Evolutionary conservation across 2,888 invertebrate species (phyloP), one percentile per base, ranked within the genome.

Genomic region (Sceliomorpha sp.): DNA sequence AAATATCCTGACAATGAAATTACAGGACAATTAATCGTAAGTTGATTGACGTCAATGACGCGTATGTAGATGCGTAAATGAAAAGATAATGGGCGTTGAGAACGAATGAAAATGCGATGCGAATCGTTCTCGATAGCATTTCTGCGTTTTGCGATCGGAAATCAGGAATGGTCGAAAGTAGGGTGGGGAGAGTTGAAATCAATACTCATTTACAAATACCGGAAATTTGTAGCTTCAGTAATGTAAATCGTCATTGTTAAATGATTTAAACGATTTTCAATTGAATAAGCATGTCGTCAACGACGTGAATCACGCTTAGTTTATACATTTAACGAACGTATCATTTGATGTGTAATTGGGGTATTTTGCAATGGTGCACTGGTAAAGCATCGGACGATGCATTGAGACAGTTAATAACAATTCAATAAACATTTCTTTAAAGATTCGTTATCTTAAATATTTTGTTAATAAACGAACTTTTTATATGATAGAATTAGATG

Each of bases 201-300:
- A 44, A 60, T 60, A 60, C 31, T 20, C 50, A 51, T 60, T 50
- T 60, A 60, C 51, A 51, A 44, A 44, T 14, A 9, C 44, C 31
- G 64, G 58, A 70, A 74, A 74, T 74, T 70, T 66, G 70, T 66
- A 70, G 31, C 36, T 31, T 15, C 31, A 36, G 39, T 37, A 36
- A 44, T 32, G 50, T 42, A 36, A 67, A 69, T 60, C 59, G 56
- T 73, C 69, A 66, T 68, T 67, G 51, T 45, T 70, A 64, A 75
- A 76, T 73, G 70, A 74, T 75, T 74, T 66, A 72, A 68, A 29
- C 39, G 39, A 32, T 53, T 44, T 29, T 42, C 36, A 37, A 36
- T 62, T 26, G 45, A 44, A 14, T 27, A 31, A 32, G 39, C 32
- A 69, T 69, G 32, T 70, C 69, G 66, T 39, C 68, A 9, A 47